Evolutionary conservation across 2,113 vertebrate species (phyloP).

Genomic region (Callopanchax toddi): DNA sequence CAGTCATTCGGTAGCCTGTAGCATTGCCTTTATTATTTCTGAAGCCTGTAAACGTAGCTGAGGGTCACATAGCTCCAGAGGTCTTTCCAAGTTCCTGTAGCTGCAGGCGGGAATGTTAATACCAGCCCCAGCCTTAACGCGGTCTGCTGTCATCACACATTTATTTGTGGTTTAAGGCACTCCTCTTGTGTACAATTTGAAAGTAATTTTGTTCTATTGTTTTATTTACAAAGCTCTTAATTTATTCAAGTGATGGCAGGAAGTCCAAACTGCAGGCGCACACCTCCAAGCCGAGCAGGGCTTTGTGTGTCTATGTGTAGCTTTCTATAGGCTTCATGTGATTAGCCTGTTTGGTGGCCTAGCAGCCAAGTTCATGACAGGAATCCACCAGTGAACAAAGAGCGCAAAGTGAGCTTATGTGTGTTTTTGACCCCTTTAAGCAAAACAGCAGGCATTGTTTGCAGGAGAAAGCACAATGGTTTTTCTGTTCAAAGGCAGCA

Average conservation of each 20-base stretch:
- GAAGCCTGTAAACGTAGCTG: slow-evolving; percentile 59
- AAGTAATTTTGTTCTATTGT: slow-evolving; percentile 9
- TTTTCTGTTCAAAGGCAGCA: slow-evolving; percentile 70
- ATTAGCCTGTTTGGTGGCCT: slow-evolving; percentile 32
- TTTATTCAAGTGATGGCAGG: slow-evolving; percentile 27
- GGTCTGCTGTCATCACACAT: slow-evolving; percentile 15
- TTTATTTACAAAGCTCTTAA: not conserved
- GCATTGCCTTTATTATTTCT: slow-evolving; percentile 57
- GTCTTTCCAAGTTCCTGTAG: slow-evolving; percentile 35
- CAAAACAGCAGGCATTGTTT: slow-evolving; percentile 75
- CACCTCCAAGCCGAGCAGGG: too few relatives aligned
- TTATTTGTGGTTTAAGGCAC: slow-evolving; percentile 10
- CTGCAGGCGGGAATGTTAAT: slow-evolving; percentile 61
- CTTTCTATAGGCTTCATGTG: slow-evolving; percentile 21
- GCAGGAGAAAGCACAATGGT: slow-evolving; percentile 70
- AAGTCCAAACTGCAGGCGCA: slow-evolving; percentile 6
- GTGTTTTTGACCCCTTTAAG: slow-evolving; percentile 59
- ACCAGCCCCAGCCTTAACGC: slow-evolving; percentile 16
- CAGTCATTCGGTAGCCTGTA: slow-evolving; percentile 45
- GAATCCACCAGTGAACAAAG: slow-evolving; percentile 61
- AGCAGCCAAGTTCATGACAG: slow-evolving; percentile 58
- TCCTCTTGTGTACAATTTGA: not conserved
- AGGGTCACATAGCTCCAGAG: slow-evolving; percentile 61
- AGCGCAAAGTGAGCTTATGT: slow-evolving; percentile 68
- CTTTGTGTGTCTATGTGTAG: too few relatives aligned